Evolutionary conservation across 2,113 vertebrate species (phyloP).

Genomic region (Micronycteris hirsuta): DNA sequence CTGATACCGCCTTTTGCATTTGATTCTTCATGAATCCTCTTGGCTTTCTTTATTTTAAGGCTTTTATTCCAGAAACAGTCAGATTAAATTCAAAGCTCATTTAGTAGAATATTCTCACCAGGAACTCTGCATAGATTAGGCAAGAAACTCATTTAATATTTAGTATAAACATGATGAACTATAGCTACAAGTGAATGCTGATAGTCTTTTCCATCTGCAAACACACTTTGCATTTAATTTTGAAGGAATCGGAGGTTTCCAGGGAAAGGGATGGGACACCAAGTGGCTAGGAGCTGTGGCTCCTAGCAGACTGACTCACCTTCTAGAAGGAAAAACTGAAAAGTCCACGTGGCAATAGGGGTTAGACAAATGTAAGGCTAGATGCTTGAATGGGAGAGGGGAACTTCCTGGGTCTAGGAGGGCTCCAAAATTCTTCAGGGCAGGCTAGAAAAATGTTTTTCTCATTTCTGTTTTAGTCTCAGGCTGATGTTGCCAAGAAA

Average conservation of each 20-base stretch:
- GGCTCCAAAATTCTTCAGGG: neutral
- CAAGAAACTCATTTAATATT: constrained; percentile 22
- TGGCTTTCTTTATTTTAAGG: neutral
- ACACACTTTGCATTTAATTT: neutral
- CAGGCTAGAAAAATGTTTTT: neutral
- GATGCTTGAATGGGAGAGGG: neutral
- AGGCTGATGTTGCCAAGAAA: neutral
- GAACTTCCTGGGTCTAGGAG: neutral
- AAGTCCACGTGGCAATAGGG: neutral
- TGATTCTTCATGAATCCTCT: neutral
- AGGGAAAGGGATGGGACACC: neutral
- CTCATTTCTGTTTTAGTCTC: neutral
- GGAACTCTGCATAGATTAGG: neutral
- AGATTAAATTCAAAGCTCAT: neutral
- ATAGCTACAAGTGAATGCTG: neutral
- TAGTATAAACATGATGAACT: constrained; percentile 33
- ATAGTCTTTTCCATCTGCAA: neutral
- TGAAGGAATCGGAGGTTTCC: neutral
- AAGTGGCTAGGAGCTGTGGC: neutral
- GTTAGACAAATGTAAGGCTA: neutral
- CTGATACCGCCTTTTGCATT: neutral
- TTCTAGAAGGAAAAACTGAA: neutral
- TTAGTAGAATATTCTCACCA: neutral
- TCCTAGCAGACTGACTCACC: neutral
- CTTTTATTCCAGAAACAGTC: constrained; percentile 4